Base-by-base conservation (phyloP, 2,113 vertebrate genomes). In the Probosciger aterrimus region DNA sequence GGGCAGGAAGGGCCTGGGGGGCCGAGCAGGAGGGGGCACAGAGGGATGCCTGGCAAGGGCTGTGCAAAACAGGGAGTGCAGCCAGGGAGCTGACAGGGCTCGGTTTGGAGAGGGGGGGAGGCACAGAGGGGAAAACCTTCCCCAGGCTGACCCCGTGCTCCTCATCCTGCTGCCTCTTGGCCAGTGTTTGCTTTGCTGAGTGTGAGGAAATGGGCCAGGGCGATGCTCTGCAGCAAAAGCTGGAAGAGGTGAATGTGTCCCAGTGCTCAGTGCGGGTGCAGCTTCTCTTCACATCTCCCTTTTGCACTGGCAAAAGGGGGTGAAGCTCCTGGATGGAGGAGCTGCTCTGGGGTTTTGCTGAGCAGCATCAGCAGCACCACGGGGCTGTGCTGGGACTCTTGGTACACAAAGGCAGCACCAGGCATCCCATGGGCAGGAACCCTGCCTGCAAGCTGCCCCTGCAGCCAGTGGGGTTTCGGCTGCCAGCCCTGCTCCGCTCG, bases 1-100 rank as follows among this genome's bases (percentile, higher is more conserved):
- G 22, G 94, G 94, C 96, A 95, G 97, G 94, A 97, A 97, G 85
- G 86, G 75, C 94, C 96, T 80, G 77, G 59, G 86, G 89, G 95
- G 73, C 71, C 77, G 64, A 85, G 79, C 82, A 86, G 78, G 79
- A 87, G 68, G 37, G 43, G 78, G 71, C 92, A 81, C 49, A 68
- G 71, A 49, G 47, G 86, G 91, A 69, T 71, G 81, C 63, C 90
- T 96, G 89, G 88, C 71, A 86, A 68, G 75, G 62, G 44, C 81
- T 82, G 52, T 73, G 94, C 86, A 94, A 96, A 95, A 60, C 25
- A 39, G 33, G 69, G 85, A 65, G 59, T 28, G 31, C 63, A 77
- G 76, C 22, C 23, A 11, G 22, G 9, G 14, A 83, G 46, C 57
- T 57, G 52, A 16, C n/a, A 18, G 0, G 5, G 47, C 90, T 91